phyloP scores from a whole-genome alignment of 1,140 invertebrate genomes.

The Neodiprion virginianus region DNA sequence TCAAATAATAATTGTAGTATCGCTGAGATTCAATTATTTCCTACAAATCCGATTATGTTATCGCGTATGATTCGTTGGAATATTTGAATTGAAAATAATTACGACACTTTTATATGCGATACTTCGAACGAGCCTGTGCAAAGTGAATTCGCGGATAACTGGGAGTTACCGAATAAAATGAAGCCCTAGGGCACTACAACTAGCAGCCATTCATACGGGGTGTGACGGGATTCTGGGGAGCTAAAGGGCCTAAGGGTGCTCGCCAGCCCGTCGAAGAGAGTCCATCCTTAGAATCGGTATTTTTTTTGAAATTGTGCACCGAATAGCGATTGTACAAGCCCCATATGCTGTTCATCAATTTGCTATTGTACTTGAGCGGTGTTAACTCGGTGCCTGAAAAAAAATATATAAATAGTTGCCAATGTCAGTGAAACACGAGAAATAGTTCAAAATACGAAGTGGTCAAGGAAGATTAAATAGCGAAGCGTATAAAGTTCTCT shows the following conservation, averaged over 20 bases:
- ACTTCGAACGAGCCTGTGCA: not conserved
- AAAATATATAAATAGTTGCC: conserved; percentile 10
- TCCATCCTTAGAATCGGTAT: conserved; percentile 66
- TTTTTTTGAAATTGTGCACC: conserved; percentile 84
- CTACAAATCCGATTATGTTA: no score
- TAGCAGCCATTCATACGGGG: not conserved
- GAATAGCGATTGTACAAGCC: conserved; percentile 87
- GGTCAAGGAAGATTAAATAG: not conserved
- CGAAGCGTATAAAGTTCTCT: conserved; percentile 14
- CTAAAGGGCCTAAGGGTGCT: conserved; percentile 5
- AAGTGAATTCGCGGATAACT: not conserved
- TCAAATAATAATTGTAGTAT: no score
- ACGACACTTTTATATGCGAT: no score
- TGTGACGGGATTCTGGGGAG: conserved; percentile 1
- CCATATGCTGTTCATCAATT: conserved; percentile 91
- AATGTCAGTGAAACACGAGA: conserved; percentile 10
- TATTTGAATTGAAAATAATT: no score
- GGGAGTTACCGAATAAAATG: not conserved
- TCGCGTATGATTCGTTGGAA: no score
- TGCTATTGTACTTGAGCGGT: conserved; percentile 82
- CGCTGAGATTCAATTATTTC: no score
- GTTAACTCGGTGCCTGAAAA: conserved; percentile 60
- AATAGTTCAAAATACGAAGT: conserved; percentile 11
- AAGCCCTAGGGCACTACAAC: not conserved
- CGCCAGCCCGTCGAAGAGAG: conserved; percentile 37